Conservation (phyloP, 1,140 invertebrate genomes). For the Homalodisca vitripennis region DNA sequence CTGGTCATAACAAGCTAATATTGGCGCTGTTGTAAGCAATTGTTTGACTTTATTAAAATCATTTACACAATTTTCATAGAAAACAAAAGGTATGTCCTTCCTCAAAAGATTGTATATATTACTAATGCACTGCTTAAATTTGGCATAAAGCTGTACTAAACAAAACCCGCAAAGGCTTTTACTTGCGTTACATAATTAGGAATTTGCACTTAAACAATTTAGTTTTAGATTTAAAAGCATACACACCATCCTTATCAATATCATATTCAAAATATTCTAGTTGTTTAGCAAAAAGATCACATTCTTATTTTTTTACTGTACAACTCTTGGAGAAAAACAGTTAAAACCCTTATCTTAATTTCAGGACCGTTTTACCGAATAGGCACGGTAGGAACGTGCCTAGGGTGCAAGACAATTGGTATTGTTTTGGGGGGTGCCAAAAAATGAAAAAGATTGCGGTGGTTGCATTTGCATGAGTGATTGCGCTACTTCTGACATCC, state of each 20-base stretch:
- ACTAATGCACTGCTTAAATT: neutral
- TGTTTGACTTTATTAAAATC: neutral
- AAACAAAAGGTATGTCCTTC: slow-evolving; percentile 13
- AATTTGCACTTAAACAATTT: neutral
- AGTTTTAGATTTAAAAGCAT: neutral
- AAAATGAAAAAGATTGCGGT: no score
- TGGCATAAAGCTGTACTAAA: slow-evolving; percentile 10
- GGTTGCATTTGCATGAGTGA: no score
- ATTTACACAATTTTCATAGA: slow-evolving; percentile 3
- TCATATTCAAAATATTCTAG: neutral
- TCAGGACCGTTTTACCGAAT: no score
- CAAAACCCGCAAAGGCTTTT: slow-evolving; percentile 1
- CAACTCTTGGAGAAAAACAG: neutral
- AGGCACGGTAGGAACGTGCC: no score
- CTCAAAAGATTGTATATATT: slow-evolving; percentile 6
- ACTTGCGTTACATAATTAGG: slow-evolving; percentile 3
- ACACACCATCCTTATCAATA: neutral
- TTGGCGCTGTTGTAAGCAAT: slow-evolving; percentile 6
- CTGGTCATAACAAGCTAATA: neutral
- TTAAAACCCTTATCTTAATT: neutral
- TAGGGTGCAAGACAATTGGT: no score
- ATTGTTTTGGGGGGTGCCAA: no score
- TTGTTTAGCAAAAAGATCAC: neutral
- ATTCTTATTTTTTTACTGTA: neutral
- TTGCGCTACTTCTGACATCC: no score